Conservation (phyloP, 2,797 vertebrate genomes). For the Alca torda region DNA sequence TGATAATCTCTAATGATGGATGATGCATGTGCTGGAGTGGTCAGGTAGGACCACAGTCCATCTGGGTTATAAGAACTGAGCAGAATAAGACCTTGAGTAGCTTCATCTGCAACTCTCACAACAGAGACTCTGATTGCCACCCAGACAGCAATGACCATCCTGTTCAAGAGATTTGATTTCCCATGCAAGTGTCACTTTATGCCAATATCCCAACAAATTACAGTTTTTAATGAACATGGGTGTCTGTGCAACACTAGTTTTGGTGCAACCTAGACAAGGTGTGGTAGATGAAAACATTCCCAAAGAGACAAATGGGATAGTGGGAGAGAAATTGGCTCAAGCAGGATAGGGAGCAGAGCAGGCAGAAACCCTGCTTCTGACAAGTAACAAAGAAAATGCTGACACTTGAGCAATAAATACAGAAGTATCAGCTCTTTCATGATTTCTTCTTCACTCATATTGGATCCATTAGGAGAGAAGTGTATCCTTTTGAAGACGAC, state of each 20-base stretch:
- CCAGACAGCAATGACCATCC: not conserved
- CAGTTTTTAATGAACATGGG: not conserved
- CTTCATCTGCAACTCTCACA: not conserved
- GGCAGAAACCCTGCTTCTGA: not conserved
- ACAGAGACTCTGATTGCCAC: not conserved
- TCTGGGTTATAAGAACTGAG: not conserved
- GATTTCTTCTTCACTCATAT: too few species aligned
- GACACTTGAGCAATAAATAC: not conserved
- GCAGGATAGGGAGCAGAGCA: not conserved
- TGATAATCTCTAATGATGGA: not conserved
- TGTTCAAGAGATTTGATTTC: not conserved
- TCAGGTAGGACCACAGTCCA: not conserved
- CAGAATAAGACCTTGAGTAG: not conserved
- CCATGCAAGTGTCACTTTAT: not conserved
- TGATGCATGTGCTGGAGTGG: not conserved
- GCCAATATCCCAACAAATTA: not conserved
- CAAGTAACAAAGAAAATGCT: not conserved
- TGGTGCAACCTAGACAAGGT: not conserved
- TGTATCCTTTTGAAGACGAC: not conserved
- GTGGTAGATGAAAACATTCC: not conserved
- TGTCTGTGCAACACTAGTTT: not conserved
- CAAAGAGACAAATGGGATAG: not conserved
- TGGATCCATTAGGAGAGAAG: too few species aligned
- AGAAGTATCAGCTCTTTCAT: not conserved
- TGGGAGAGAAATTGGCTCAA: not conserved